Conservation (phyloP, 2,113 vertebrate species). For the Dipodomys stephensi region DNA sequence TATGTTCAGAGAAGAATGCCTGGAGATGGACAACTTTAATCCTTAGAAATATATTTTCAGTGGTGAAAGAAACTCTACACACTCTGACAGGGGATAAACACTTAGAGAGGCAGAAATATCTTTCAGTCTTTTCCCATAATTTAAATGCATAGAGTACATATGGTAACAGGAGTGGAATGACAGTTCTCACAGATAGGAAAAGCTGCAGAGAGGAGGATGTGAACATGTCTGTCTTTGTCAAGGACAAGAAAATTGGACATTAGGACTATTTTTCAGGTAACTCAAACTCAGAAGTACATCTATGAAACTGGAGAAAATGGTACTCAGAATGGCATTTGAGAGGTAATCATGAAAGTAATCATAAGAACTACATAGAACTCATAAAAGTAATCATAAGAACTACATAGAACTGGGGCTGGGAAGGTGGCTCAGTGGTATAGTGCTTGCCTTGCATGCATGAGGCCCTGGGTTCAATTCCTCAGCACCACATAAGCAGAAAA, state of each 20-base stretch:
- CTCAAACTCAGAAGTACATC: no score
- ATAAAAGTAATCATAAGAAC: no score
- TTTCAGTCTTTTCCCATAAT: neutral
- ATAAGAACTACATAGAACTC: neutral
- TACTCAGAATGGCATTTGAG: neutral
- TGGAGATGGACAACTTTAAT: neutral
- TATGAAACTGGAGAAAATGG: no score
- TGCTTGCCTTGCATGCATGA: no score
- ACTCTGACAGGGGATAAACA: neutral
- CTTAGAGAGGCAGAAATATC: neutral
- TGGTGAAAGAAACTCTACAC: neutral
- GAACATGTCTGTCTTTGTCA: neutral
- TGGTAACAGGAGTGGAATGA: neutral
- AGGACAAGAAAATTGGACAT: neutral
- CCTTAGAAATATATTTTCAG: neutral
- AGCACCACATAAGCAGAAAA: no score
- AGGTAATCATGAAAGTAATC: neutral
- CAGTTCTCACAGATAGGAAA: neutral
- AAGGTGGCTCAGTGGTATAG: no score
- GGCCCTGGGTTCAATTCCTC: no score
- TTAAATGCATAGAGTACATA: no score
- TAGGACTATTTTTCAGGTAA: neutral
- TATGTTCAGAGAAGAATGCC: neutral
- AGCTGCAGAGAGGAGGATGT: neutral
- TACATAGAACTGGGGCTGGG: no score